Base-by-base conservation (phyloP, 2,113 vertebrate genomes). In the Neomonachus schauinslandi region DNA sequence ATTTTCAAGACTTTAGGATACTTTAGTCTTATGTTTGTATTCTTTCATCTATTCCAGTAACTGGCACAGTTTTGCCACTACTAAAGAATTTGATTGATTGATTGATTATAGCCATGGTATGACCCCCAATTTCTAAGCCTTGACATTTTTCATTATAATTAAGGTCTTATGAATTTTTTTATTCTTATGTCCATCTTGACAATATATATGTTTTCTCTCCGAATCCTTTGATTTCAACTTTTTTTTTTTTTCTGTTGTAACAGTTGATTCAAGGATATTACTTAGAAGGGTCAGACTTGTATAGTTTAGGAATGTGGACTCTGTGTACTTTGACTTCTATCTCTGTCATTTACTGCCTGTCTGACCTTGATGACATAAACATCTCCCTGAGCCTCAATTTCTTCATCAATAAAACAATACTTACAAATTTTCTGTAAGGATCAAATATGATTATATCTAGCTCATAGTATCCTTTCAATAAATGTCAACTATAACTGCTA, bases 321-420 rank as follows among this genome's bases (percentile, higher is more conserved):
- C 4, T 39, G 31, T 51, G 2, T 19, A 42, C 8, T 71, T 74
- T 86, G 33, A 87, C 16, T 74, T 88, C 24, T 33, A 22, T 85
- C 22, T 81, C 21, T 82, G 53, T 86, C 39, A 57, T 83, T 95
- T 71, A 63, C 4, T 84, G 8, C 49, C 36, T 96, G 10, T 63
- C 7, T 72, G 26, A 85, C 1, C 14, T 81, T 77, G 61, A 89
- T n/a, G 42, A 85, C 76, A 26, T 77, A 71, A 63, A n/a, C 76
- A 77, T 86, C 12, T 97, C 21, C 28, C 57, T 77, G 36, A 86
- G 11, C 42, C 19, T 96, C 71, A 59, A 86, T 90, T 92, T 85
- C 49, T 88, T 89, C 39, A 94, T 92, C n/a, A 71, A 59, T 39
- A 89, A 94, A 94, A 89, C 11, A 87, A 94, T 84, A 65, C 19